Percentiles rank a stretch among this genome's conserved stretches.
Conservation (phyloP, 2,888 invertebrate genomes). For the Tethea ocularis region DNA sequence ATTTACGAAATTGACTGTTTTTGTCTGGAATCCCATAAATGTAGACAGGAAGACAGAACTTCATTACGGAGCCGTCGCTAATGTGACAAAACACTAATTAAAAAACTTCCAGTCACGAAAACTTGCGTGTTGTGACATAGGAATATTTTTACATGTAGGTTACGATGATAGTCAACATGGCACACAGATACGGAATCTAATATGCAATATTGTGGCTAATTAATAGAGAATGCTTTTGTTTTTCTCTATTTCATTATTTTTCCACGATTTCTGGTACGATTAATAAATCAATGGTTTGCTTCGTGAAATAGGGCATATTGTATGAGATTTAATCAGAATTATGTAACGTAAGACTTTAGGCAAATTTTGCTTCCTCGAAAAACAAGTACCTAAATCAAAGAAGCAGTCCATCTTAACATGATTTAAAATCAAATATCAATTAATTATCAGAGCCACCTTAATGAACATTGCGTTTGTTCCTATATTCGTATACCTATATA, state of each 20-base stretch:
- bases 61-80: constrained; percentile 42
- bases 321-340: no score
- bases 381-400: no score
- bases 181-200: background rate
- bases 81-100: constrained; percentile 52
- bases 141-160: constrained; percentile 28
- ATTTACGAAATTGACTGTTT: constrained; percentile 52
- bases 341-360: no score
- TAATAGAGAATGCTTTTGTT: background rate
- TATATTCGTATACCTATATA: no score
- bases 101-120: constrained; percentile 45
- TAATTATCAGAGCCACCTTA: no score
- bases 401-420: background rate
- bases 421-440: no score
- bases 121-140: constrained; percentile 40
- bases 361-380: no score
- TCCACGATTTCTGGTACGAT: background rate
- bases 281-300: no score
- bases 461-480: no score
- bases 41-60: constrained; percentile 38
- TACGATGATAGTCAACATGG: constrained; percentile 8
- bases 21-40: constrained; percentile 32
- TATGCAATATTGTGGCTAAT: background rate
- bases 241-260: background rate
- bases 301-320: no score